A percentile compares a stretch with the other conserved stretches of the same genome.
Evolutionary conservation across 1,140 invertebrate genomes (phyloP).

Genomic region (Brachionus plicatilis): DNA sequence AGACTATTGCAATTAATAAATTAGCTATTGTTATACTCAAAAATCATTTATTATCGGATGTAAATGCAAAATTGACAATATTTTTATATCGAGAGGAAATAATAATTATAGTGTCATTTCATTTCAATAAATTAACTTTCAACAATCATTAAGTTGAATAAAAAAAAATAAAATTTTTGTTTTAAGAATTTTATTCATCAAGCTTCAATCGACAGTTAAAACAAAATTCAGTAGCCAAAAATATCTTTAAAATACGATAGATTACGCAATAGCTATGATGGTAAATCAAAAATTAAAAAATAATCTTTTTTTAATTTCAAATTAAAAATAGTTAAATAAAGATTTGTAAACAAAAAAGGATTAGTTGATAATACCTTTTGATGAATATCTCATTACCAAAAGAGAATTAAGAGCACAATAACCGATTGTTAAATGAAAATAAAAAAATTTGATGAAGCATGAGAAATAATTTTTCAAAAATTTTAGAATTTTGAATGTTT

Average conservation of each 20-base stretch:
- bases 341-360: background rate
- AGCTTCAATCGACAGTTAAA: background rate
- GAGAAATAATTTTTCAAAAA: background rate
- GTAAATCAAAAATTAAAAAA: background rate
- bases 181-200: background rate
- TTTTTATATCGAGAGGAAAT: background rate
- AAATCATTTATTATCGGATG: background rate
- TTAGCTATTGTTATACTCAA: background rate
- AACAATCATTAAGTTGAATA: background rate
- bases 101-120: background rate
- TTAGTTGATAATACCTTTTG: background rate
- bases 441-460: background rate
- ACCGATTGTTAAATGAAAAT: background rate
- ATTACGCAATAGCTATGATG: background rate
- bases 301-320: background rate
- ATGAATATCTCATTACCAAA: background rate
- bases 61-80: background rate
- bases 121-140: background rate
- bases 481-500: background rate
- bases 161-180: background rate
- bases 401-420: background rate
- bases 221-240: background rate
- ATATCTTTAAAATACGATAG: background rate
- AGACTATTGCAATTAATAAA: background rate
- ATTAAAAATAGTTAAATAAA: background rate